Base-by-base conservation (phyloP, 2,888 invertebrate genomes). In the Polietes domitor region DNA sequence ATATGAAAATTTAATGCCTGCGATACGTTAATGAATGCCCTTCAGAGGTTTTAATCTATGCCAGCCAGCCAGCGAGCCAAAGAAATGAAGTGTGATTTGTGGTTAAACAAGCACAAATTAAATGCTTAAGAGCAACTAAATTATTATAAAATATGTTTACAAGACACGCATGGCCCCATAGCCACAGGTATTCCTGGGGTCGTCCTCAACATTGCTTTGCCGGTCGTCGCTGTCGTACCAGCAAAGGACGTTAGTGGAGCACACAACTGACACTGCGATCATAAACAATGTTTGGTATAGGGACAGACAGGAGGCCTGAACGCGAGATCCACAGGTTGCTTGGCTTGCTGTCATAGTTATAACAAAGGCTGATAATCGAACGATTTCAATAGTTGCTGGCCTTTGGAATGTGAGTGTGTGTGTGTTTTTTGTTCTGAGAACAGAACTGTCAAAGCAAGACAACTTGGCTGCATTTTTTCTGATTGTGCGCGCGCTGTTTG, bases 1-100 rank as follows among this genome's bases (percentile, higher is more conserved):
- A 21, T 68, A 61, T 9, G 37, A 43, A 41, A 68, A 68, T 68
- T 41, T 68, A 68, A 43, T 41, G 68, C 43, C 15, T n/a, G 28
- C 21, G 68, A 68, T 68, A 68, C 24, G 43, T 15, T 68, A 68
- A 68, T 68, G 68, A 68, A 68, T 68, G 43, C 68, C 41, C 41
- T 68, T 68, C 68, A 43, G 43, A 10, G 15, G 43, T 63, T 41
- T 43, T 43, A 21, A 68, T 68, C 68, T 68, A 1, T 6, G 65
- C 43, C n/a, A 24, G 68, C 17, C 2, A n/a, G n/a, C n/a, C n/a
- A n/a, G n/a, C n/a, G n/a, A n/a, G 7, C 32, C 37, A 37, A 6
- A 21, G 43, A 24, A 68, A 43, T 68, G 68, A 68, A 68, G 43
- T 68, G 68, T 43, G 41, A 68, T 68, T 68, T 43, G 68, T 28